Conservation (phyloP, 1,140 invertebrate species). For the Bombus turneri region DNA sequence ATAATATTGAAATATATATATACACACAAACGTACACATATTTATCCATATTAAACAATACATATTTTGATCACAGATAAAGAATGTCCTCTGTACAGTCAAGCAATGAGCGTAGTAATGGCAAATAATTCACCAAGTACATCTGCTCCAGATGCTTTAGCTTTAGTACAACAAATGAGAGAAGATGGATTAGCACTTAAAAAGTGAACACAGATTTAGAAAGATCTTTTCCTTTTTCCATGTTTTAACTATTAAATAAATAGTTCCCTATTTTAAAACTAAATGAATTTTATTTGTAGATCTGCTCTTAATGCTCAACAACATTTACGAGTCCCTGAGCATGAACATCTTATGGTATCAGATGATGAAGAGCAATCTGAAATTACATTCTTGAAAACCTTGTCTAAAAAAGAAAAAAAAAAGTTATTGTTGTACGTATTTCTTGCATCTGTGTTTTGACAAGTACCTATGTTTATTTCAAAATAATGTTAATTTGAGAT, state of each 20-base stretch:
- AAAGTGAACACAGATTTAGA: constrained; percentile 83
- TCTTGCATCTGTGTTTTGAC: background rate
- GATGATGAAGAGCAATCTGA: constrained; percentile 87
- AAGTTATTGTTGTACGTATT: constrained; percentile 90
- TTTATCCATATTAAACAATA: background rate
- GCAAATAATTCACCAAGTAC: constrained; percentile 84
- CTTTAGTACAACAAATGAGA: constrained; percentile 94
- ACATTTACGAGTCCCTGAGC: constrained; percentile 82
- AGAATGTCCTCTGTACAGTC: constrained; percentile 96
- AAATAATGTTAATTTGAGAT: background rate
- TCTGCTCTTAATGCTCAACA: constrained; percentile 85
- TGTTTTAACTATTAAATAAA: background rate
- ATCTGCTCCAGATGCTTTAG: constrained; percentile 86
- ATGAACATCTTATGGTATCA: constrained; percentile 77
- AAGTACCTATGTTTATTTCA: background rate
- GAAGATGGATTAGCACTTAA: constrained; percentile 96
- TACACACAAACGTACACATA: background rate
- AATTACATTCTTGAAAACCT: constrained; percentile 90
- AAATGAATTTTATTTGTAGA: constrained; percentile 59
- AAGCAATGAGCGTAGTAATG: constrained; percentile 87
- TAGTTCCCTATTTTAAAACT: constrained; percentile 15
- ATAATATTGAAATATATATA: constrained; percentile 9
- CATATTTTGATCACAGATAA: constrained; percentile 86
- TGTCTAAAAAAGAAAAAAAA: constrained; percentile 94
- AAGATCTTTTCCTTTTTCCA: background rate